These are phyloP conservation scores for Allophyes oxyacanthae DNA, from an alignment of 2,888 invertebrate species.

Conservation along the genomic window DNA sequence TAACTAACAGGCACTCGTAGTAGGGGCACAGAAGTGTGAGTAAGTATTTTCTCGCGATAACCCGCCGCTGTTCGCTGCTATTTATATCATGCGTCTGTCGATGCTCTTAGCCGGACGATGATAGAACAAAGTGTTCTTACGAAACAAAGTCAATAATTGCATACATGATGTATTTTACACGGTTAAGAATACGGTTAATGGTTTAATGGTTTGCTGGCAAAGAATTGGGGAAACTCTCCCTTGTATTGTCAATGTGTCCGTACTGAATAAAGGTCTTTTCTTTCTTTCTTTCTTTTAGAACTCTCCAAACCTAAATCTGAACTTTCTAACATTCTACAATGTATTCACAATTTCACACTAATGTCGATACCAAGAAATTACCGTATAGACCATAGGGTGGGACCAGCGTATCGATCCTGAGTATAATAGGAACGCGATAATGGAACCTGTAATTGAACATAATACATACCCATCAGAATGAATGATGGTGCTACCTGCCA, in stretches of 20 bases:
- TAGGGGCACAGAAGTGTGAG: conserved; percentile 46
- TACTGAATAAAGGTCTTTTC: too few relatives aligned
- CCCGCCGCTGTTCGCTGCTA: conserved; percentile 55
- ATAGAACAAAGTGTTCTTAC: conserved; percentile 59
- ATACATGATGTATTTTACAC: conserved; percentile 24
- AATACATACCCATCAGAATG: conserved; percentile 7
- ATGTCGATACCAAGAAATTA: conserved; percentile 1
- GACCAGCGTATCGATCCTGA: conserved; percentile 25
- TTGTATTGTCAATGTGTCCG: too few relatives aligned
- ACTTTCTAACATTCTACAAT: too few relatives aligned
- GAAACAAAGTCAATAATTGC: conserved; percentile 49
- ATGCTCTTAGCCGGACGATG: conserved; percentile 55
- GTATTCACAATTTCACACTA: background rate
- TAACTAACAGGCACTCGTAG: conserved; percentile 6
- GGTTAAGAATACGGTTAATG: background rate
- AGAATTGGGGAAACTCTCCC: conserved; percentile 13
- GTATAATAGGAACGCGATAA: conserved; percentile 35
- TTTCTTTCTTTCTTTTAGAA: too few relatives aligned
- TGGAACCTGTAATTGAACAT: conserved; percentile 5
- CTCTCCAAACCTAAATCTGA: too few relatives aligned
- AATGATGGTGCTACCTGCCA: conserved; percentile 4
- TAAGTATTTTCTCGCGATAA: conserved; percentile 60
- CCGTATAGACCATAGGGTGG: conserved; percentile 9
- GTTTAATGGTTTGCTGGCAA: conserved; percentile 13
- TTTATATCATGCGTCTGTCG: conserved; percentile 56